Base-by-base conservation (phyloP, 2,797 vertebrate species). In the Rhadinocentrus ornatus region DNA sequence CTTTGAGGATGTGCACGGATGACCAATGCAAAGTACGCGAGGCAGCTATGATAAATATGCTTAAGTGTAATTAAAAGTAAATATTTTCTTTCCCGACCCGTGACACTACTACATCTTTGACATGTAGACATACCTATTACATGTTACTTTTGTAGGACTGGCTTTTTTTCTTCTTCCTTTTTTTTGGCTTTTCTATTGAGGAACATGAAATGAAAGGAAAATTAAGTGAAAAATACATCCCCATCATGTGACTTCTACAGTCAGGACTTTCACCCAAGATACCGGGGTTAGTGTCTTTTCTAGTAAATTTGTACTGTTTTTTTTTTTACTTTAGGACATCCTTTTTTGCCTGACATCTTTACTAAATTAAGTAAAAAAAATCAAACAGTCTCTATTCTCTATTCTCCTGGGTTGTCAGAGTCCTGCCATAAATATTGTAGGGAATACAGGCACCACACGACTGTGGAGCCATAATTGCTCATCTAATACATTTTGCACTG, bases 401-500 rank as follows among this genome's bases (percentile, higher is more conserved):
- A n/a, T 46, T n/a, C 2, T 6, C 16, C 2, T 29, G 12, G 37
- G 12, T 39, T 39, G 6, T 31, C 31, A 31, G 22, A 53, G 26
- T 66, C 50, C 52, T 41, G 34, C 24, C 34, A 26, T 26, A 5
- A 55, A 34, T 34, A 54, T 26, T 39, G 12, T 29, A 54, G 54
- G 39, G 34, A 35, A 44, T 44, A 18, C 18, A 8, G 6, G 16
- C 41, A 18, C 57, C n/a, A 31, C 55, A 24, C 4, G 24, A 24
- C 3, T 32, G 55, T 34, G n/a, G 31, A 58, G 29, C 10, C 15
- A 68, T 35, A 50, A 68, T 29, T 60, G 20, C 13, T 15, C 15
- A 52, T 52, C 3, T 52, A 52, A 61, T 27, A 31, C 46, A 54
- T 48, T 69, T 54, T 61, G 46, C 50, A 31, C 26, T 24, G 20